Evolutionary conservation across 2,797 vertebrate species (phyloP).

Genomic region (Lates japonicus): DNA sequence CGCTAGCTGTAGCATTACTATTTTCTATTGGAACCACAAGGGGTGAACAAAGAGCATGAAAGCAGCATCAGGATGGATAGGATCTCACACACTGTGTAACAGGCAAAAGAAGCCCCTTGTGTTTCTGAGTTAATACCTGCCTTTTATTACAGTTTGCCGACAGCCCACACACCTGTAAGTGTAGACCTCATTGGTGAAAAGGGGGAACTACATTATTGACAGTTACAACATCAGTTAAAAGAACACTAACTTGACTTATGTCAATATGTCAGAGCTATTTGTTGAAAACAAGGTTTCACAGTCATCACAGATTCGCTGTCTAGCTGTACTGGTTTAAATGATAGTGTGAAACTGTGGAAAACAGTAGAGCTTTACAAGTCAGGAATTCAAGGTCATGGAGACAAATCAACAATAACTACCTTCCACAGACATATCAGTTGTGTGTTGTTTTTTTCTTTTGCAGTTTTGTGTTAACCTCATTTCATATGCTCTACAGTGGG

Average conservation of each 20-base stretch:
- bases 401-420: background rate
- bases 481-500: background rate
- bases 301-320: background rate
- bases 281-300: background rate
- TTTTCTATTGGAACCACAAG: background rate
- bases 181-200: conserved; percentile 36
- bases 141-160: background rate
- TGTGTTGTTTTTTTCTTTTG: background rate
- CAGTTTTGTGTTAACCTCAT: background rate
- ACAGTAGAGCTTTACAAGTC: background rate
- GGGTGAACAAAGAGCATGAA: background rate
- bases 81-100: background rate
- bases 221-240: background rate
- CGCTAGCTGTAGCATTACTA: background rate
- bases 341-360: background rate
- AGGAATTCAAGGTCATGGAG: background rate
- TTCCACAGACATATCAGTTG: background rate
- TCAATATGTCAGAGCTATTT: background rate
- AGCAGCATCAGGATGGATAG: background rate
- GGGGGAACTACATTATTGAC: conserved; percentile 6
- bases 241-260: background rate
- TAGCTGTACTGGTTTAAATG: background rate
- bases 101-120: too few relatives aligned
- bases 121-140: background rate
- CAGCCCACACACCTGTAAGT: background rate